These are phyloP conservation scores for Characodon lateralis DNA, from an alignment of 2,797 vertebrate species.

Conservation along the genomic window DNA sequence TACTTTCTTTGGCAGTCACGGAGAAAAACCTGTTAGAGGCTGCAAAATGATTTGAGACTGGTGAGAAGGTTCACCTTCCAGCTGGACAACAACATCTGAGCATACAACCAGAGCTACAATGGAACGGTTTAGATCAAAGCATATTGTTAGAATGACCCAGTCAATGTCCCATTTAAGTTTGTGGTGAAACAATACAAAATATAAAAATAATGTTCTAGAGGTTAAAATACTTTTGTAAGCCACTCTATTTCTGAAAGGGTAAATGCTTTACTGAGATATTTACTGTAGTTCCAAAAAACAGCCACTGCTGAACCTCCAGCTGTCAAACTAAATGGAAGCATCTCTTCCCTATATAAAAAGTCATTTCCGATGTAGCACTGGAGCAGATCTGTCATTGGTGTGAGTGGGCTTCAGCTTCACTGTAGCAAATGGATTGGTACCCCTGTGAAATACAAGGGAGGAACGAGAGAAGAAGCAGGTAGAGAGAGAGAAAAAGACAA, in stretches of 20 bases:
- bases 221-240: neutral
- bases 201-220: neutral
- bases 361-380: slow-evolving; percentile 61
- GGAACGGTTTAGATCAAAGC: neutral
- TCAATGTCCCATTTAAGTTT: neutral
- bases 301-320: neutral
- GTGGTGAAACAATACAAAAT: neutral
- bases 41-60: too few species aligned
- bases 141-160: neutral
- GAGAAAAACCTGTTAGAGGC: too few species aligned
- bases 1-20: too few species aligned
- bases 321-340: neutral
- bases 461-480: neutral
- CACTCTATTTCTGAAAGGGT: neutral
- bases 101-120: too few species aligned
- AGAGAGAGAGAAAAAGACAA: neutral
- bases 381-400: slow-evolving; percentile 91
- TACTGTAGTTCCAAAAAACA: neutral
- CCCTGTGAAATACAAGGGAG: slow-evolving; percentile 76
- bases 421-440: slow-evolving; percentile 94
- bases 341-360: neutral
- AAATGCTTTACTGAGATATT: neutral
- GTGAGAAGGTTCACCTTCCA: too few species aligned
- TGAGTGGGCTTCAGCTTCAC: slow-evolving; percentile 91
- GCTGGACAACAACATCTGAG: too few species aligned